phyloP scores from a whole-genome alignment of 2,113 vertebrate genomes.

The Miniopterus natalensis region DNA sequence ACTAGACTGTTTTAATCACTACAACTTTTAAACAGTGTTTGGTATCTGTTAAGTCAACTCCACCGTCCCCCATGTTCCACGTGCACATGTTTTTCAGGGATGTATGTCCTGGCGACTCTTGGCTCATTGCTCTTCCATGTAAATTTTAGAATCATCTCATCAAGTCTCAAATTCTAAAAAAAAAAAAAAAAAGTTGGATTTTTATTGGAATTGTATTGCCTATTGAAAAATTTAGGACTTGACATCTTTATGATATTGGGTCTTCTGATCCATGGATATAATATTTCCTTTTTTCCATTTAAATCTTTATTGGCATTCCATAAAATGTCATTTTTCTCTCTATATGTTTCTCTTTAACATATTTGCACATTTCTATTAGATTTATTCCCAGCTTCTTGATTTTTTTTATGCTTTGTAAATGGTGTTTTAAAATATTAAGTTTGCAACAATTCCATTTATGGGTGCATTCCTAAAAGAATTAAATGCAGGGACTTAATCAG shows the following conservation, averaged over 20 bases:
- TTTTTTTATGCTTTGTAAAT: background rate
- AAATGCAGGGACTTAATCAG: background rate
- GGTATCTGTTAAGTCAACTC: background rate
- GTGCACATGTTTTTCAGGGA: background rate
- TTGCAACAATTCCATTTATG: background rate
- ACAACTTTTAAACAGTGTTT: background rate
- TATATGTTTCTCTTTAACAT: background rate
- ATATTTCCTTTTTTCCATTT: background rate
- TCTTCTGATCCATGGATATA: background rate
- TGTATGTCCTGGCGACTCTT: background rate
- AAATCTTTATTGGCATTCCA: background rate
- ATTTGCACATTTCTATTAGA: background rate
- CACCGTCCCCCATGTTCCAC: fast-evolving
- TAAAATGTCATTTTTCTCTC: slow-evolving; percentile 37
- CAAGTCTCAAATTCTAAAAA: background rate
- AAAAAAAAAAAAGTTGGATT: background rate
- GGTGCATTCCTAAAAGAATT: background rate
- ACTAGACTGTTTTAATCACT: background rate
- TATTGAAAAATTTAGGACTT: background rate
- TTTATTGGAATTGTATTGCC: background rate
- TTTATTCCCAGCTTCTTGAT: background rate
- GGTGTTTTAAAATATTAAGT: background rate
- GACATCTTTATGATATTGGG: background rate
- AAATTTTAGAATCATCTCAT: background rate
- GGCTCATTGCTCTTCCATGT: background rate